Base-by-base conservation (phyloP, 1,140 invertebrate species). In the Orussus abietinus region DNA sequence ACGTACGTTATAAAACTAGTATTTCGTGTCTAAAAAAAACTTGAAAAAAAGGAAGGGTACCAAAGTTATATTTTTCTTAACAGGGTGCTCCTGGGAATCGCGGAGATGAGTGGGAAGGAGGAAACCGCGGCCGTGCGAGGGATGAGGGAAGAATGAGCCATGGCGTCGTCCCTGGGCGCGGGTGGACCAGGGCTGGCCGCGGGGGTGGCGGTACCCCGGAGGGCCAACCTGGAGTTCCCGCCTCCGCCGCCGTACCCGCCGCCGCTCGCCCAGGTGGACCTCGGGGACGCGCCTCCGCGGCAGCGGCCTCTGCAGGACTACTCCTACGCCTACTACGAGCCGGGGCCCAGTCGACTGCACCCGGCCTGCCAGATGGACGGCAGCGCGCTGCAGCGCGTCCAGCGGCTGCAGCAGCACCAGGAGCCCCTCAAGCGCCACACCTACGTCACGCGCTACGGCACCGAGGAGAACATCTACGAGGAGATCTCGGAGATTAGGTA, bases 391-490 rank as follows among this genome's bases (percentile, higher is more conserved):
- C 54, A 41, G 52, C 47, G 47, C 72, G 57, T 68, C 59, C 44
- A 66, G 72, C 68, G 67, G 72, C 62, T 30, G 45, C 62, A 50
- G 3, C 45, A 49, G n/a, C 29, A 40, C 5, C 35, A 61, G 49
- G 46, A 50, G 29, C 39, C 74, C 5, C 62, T 64, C 7, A 72
- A 77, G 72, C 41, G 74, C 33, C 84, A 86, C 55, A 86, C 84
- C 26, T 87, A 85, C 53, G 80, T 86, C 14, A 87, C 84, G 4
- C 75, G 84, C 43, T 88, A 88, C 55, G 85, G 86, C 13, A 88
- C 85, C 9, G 83, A 86, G 62, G 88, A 91, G 72, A 91, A 91
- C 64, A 89, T 91, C 59, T 91, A 91, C 62, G 88, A 90, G 72
- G 88, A 91, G 75, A 90, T 91, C 54, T 84, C 72, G 1, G 75